Evolutionary conservation across 64 coral and sea anemone species (phyloP), one percentile per base, ranked within the genome.

Genomic region (Trachythela sp.): DNA sequence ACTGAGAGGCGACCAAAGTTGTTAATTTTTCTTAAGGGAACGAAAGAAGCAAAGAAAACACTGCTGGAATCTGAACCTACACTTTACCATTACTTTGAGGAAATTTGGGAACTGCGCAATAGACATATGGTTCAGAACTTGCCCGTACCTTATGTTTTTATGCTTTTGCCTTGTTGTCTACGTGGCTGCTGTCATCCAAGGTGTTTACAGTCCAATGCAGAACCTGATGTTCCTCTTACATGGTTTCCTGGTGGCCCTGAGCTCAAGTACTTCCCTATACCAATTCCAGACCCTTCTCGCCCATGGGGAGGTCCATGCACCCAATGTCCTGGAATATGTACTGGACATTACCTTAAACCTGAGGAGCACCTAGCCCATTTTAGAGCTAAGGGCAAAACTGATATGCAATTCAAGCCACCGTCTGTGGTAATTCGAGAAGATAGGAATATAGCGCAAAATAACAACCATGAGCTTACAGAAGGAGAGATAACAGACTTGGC

Each of bases 1-100:
- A 37, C 6, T 34, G 67, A 86, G 48, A 89, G 92, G 33, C 20
- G 92, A 18, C 86, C 92, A 0, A 94, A 90, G 50, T 48, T 94
- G 49, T 22, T 90, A 18, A 91, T 88, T 39, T 94, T 94, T 48
- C 89, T 94, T 4, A 84, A 91, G 40, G 92, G 92, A 7, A 84
- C 37, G n/a, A 94, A 94, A 40, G 50, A 90, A 94, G 30, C 51
- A 32, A 94, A 90, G 41, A 22, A 77, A 43, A 71, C 40, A 48
- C 48, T 90, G 11, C 33, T 83, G 76, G 9, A 17, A 59, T 29
- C 30, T 30, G 29, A 90, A 11, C 85, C 60, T 39, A 59, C 68
- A 40, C 32, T 86, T 60, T 93, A 70, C 35, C 8, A 87, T 17
- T 86, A 90, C 67, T 90, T 93, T 80, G 68, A 80, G 31, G 85